These are phyloP conservation scores for Steromphala cineraria DNA, from an alignment of 2,888 invertebrate species.

Conservation along the genomic window DNA sequence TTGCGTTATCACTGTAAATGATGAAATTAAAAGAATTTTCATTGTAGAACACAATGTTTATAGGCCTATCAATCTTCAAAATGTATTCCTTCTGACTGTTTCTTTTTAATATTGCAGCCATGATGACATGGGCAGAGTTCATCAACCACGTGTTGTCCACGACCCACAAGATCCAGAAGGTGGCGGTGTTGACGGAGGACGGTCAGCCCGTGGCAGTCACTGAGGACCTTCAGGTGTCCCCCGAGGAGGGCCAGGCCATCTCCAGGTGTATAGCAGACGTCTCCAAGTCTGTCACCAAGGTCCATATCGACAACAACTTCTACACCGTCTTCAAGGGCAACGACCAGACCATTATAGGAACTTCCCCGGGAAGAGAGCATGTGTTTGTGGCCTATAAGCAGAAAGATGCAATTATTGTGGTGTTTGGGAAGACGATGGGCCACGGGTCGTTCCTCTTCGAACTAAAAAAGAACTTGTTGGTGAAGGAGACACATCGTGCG, in stretches of 20 bases:
- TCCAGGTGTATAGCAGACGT: neutral
- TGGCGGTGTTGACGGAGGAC: slow-evolving; percentile 14
- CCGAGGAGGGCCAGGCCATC: slow-evolving; percentile 14
- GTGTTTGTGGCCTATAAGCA: slow-evolving; percentile 31
- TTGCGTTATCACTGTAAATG: too few species aligned
- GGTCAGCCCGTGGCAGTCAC: slow-evolving; percentile 23
- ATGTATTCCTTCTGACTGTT: too few species aligned
- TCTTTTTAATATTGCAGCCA: neutral
- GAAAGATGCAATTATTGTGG: slow-evolving; percentile 27
- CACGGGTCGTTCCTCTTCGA: slow-evolving; percentile 39
- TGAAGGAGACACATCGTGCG: slow-evolving; percentile 7
- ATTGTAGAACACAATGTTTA: too few species aligned
- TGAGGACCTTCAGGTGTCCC: slow-evolving; percentile 17
- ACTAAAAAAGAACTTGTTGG: slow-evolving; percentile 31
- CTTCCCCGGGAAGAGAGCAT: neutral
- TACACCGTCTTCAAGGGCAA: slow-evolving; percentile 33
- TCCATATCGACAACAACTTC: slow-evolving; percentile 23
- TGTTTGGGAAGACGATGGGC: slow-evolving; percentile 30
- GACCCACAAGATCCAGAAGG: slow-evolving; percentile 24
- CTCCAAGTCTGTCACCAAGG: neutral
- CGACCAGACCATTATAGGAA: slow-evolving; percentile 33
- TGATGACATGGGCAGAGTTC: slow-evolving; percentile 25
- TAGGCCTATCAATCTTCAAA: too few species aligned
- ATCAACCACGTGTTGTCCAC: slow-evolving; percentile 16
- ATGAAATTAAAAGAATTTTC: too few species aligned